Conservation (phyloP, 1,140 invertebrate genomes). For the Delia radicum region DNA sequence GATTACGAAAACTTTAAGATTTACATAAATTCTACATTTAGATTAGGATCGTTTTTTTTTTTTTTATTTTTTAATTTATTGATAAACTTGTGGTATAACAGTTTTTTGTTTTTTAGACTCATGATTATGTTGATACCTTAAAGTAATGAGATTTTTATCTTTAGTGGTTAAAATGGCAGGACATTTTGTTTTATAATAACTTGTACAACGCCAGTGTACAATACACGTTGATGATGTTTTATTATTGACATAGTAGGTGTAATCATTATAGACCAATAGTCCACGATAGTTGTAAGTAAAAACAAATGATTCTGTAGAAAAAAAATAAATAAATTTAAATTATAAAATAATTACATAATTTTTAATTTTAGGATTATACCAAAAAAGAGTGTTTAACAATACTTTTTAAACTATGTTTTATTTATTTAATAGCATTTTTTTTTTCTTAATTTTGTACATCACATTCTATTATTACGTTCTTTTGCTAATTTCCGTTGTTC, state of each 20-base stretch:
- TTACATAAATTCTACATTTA: too few relatives aligned
- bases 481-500: slow-evolving; percentile 27
- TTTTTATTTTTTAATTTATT: background rate
- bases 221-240: slow-evolving; percentile 30
- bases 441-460: background rate
- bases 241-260: slow-evolving; percentile 37
- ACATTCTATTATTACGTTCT: background rate
- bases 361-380: too few relatives aligned
- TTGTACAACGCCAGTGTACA: slow-evolving; percentile 43
- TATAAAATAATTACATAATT: too few relatives aligned
- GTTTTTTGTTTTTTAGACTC: slow-evolving; percentile 32
- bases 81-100: slow-evolving; percentile 34
- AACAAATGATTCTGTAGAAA: background rate
- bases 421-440: background rate
- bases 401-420: background rate
- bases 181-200: slow-evolving; percentile 39
- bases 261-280: slow-evolving; percentile 38
- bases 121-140: slow-evolving; percentile 41
- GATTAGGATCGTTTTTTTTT: too few relatives aligned
- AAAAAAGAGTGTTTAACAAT: background rate
- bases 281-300: slow-evolving; percentile 43
- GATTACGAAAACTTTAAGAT: background rate
- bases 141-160: slow-evolving; percentile 32
- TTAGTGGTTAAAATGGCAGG: slow-evolving; percentile 36
- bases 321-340: background rate